Conservation (phyloP, 1,140 invertebrate genomes). For the Drosophila arawakana region DNA sequence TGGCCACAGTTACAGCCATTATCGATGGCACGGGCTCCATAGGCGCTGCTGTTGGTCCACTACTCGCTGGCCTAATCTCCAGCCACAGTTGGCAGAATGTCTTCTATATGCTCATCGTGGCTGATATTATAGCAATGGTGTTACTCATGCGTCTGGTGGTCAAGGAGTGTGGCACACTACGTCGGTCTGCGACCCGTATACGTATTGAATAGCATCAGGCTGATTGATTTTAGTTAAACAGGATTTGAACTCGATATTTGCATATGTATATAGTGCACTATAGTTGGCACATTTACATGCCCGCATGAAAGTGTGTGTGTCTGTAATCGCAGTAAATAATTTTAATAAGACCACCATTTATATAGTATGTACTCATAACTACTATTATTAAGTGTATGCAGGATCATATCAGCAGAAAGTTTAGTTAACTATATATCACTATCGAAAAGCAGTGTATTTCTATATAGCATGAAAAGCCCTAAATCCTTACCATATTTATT, state of each 20-base stretch:
- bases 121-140: conserved; percentile 92
- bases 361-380: conserved; percentile 39
- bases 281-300: neutral
- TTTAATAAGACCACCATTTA: conserved; percentile 20
- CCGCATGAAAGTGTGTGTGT: neutral
- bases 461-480: conserved; percentile 16
- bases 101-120: conserved; percentile 95
- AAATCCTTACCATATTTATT: conserved; percentile 33
- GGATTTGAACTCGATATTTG: conserved; percentile 30
- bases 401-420: conserved; percentile 6
- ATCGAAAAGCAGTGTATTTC: conserved; percentile 2
- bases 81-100: conserved; percentile 92
- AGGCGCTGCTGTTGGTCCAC: conserved; percentile 95
- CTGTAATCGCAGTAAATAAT: conserved; percentile 13
- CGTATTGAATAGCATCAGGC: conserved; percentile 75
- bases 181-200: conserved; percentile 66
- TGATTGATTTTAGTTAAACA: conserved; percentile 47
- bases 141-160: conserved; percentile 86
- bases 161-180: conserved; percentile 64
- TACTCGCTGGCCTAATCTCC: conserved; percentile 93
- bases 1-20: conserved; percentile 98
- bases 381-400: conserved; percentile 1
- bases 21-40: conserved; percentile 98
- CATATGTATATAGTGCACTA: conserved; percentile 41
- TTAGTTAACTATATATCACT: conserved; percentile 12